These are phyloP conservation scores for Drosophila orosa DNA, from an alignment of 1,140 invertebrate species.

Conservation along the genomic window DNA sequence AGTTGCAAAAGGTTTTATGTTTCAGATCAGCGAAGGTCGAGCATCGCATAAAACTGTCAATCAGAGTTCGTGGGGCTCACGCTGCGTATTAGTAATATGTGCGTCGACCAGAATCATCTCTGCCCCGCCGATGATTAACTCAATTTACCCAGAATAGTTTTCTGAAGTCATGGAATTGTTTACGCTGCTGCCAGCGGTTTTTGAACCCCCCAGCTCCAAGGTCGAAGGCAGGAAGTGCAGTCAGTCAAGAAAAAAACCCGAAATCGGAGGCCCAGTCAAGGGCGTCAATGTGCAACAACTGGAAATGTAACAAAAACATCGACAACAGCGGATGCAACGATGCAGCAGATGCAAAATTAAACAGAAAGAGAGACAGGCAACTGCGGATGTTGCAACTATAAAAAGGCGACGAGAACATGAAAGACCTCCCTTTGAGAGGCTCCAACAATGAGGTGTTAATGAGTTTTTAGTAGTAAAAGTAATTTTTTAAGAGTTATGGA, in stretches of 20 bases:
- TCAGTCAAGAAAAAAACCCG: constrained; percentile 47
- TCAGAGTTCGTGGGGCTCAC: constrained; percentile 48
- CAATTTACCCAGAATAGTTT: constrained; percentile 40
- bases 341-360: constrained; percentile 57
- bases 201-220: constrained; percentile 63
- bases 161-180: constrained; percentile 15
- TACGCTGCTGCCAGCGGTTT: constrained; percentile 27
- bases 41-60: constrained; percentile 61
- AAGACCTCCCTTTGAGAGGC: constrained; percentile 10
- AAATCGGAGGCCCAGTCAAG: constrained; percentile 63
- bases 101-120: constrained; percentile 22
- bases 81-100: constrained; percentile 59
- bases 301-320: constrained; percentile 54
- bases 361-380: constrained; percentile 13
- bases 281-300: constrained; percentile 54
- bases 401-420: constrained; percentile 40
- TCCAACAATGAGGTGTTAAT: constrained; percentile 25
- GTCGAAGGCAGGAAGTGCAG: constrained; percentile 70
- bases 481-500: neutral
- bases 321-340: constrained; percentile 49
- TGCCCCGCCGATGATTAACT: constrained; percentile 37
- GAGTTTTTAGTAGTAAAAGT: neutral
- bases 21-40: constrained; percentile 57
- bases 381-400: constrained; percentile 52
- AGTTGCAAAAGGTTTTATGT: constrained; percentile 56